Evolutionary conservation across 2,797 vertebrate species (phyloP).

Genomic region (Sternotherus odoratus): DNA sequence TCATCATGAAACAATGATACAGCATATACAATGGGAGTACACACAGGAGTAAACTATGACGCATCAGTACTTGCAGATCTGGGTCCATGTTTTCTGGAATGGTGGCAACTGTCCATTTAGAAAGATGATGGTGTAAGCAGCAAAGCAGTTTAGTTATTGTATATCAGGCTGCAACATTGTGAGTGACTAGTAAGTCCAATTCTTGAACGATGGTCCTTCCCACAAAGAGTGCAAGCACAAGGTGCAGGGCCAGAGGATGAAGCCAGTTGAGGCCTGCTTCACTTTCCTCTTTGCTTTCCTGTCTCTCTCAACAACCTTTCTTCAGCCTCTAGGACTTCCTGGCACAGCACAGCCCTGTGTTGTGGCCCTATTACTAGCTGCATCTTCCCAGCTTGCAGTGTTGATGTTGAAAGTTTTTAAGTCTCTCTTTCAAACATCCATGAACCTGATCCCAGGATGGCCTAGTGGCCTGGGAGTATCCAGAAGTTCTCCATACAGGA

Average conservation of each 20-base stretch:
- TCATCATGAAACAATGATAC: conserved; percentile 59
- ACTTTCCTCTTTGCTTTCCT: background rate
- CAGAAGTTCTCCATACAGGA: background rate
- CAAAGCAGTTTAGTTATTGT: background rate
- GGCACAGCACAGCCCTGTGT: background rate
- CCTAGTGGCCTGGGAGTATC: background rate
- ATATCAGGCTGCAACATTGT: background rate
- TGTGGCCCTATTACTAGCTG: background rate
- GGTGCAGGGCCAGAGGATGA: background rate
- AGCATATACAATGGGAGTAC: conserved; percentile 70
- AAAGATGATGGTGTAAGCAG: background rate
- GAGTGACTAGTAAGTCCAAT: background rate
- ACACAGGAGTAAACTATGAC: background rate
- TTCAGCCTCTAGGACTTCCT: background rate
- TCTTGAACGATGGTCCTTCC: background rate
- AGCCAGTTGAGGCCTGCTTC: background rate
- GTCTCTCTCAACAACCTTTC: background rate
- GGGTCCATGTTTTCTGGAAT: conserved; percentile 45
- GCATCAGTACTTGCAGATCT: conserved; percentile 56
- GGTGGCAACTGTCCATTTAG: background rate
- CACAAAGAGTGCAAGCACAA: background rate
- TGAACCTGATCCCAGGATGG: background rate
- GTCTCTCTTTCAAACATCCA: background rate
- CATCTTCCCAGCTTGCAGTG: background rate
- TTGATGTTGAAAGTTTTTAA: background rate